Evolutionary conservation across 2,113 vertebrate species (phyloP).

Genomic region (Cisticola juncidis): DNA sequence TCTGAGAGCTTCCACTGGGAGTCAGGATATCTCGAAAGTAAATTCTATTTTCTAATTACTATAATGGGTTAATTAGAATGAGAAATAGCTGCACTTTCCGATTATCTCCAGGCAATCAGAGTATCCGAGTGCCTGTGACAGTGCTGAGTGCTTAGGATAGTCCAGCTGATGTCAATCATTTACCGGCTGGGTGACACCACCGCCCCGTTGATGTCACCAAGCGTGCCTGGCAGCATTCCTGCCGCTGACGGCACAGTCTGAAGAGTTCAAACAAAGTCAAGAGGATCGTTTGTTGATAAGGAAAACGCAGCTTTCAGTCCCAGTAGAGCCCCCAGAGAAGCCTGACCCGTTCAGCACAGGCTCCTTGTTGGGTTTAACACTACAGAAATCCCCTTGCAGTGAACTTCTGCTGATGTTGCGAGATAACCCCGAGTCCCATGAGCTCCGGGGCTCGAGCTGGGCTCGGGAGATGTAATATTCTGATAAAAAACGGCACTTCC

Average conservation of each 20-base stretch:
- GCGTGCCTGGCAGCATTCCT: constrained; percentile 17
- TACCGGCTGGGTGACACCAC: background rate
- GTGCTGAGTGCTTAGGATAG: background rate
- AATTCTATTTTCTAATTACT: background rate
- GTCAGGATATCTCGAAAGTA: background rate
- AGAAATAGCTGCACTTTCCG: background rate
- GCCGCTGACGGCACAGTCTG: background rate
- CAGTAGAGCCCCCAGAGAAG: background rate
- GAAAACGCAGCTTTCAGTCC: constrained; percentile 1
- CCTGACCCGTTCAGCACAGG: background rate
- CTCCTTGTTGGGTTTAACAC: constrained; percentile 23
- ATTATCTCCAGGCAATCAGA: background rate
- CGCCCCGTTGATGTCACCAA: constrained; percentile 3
- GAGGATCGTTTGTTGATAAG: constrained; percentile 26
- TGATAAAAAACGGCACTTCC: constrained; percentile 87
- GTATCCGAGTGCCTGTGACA: background rate
- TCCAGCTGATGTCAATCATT: background rate
- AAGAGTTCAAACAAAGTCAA: background rate
- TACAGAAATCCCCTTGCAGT: constrained; percentile 69
- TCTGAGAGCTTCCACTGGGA: background rate
- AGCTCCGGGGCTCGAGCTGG: constrained; percentile 69
- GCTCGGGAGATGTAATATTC: constrained; percentile 80
- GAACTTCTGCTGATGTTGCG: constrained; percentile 74
- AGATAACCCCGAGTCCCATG: constrained; percentile 77
- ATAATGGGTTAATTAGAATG: background rate